These are phyloP conservation scores for Hydractinia symbiolongicarpus DNA, from an alignment of 30 jellyfish, hydroid and myxozoan genomes.

Conservation along the genomic window DNA sequence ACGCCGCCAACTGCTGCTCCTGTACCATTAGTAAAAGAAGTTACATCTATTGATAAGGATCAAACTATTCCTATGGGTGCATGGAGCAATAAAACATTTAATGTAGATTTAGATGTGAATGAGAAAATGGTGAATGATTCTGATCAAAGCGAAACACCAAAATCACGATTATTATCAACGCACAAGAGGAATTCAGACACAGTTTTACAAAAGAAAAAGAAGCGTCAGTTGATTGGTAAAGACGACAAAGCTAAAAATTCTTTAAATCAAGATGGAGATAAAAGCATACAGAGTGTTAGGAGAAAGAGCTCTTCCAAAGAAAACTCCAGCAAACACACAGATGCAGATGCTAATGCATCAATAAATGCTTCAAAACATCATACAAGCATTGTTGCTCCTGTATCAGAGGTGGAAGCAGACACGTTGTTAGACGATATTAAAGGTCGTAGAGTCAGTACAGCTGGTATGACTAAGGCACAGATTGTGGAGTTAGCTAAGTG, in stretches of 20 bases:
- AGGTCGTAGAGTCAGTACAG: conserved; percentile 22
- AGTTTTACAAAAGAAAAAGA: conserved; percentile 4
- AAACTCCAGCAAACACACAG: neutral
- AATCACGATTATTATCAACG: neutral
- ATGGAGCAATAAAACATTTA: neutral
- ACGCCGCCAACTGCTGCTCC: conserved; percentile 45
- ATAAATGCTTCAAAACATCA: neutral
- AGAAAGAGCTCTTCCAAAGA: neutral
- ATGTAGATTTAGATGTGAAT: neutral
- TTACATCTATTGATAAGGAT: neutral
- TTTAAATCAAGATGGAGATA: too few relatives aligned
- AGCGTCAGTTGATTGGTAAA: neutral
- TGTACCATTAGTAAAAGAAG: conserved; percentile 5
- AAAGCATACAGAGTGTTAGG: neutral
- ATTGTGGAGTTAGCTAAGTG: conserved; percentile 22
- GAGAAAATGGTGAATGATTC: neutral
- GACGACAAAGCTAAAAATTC: neutral
- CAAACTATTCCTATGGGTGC: conserved; percentile 9
- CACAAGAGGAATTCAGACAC: conserved; percentile 21
- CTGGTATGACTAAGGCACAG: conserved; percentile 11
- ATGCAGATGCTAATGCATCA: neutral
- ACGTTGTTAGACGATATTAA: conserved; percentile 7
- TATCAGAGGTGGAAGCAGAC: conserved; percentile 10
- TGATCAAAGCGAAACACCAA: conserved; percentile 20
- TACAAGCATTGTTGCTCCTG: neutral